Base-by-base conservation (phyloP, 2,888 invertebrate species). In the Neoaliturus tenellus region DNA sequence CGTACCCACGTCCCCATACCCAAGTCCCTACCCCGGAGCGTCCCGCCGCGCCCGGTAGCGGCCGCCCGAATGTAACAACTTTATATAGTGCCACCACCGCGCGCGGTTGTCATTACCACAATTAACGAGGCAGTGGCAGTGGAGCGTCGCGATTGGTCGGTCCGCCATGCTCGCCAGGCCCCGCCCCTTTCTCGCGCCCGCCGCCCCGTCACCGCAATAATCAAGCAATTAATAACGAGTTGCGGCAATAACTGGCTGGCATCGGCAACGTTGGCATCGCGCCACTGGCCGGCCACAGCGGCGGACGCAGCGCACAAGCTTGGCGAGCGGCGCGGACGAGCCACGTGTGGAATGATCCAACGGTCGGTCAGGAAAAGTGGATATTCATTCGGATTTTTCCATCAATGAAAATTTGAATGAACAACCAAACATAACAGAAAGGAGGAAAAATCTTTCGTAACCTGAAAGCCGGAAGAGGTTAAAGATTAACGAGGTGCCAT, bases 151-250 rank as follows among this genome's bases (percentile, higher is more conserved):
- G 23, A 75, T 75, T 75, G 75, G 75, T 28, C 75, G 75, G 75
- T n/a, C 75, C 71, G 71, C 71, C 71, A 71, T 71, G 41, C 71
- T 41, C 35, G 20, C 69, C 71, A 39, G 39, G 71, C 39, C 20
- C 71, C 71, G 71, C 75, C 75, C 75, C 3, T 23, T 23, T 28
- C 25, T n/a, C 20, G 33, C 71, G 20, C 20, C 39, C 39, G 8
- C 71, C 71, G 35, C 75, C 75, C 75, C 71, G 35, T 35, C 71
- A 28, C 41, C 8, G 75, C 75, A 75, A 75, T 75, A 75, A 44
- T 75, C 75, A 75, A 75, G 75, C 75, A 75, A 75, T 75, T 75
- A 75, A 75, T 75, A 75, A 75, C 75, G 69, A 33, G 67, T 71
- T 71, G 71, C 23, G 4, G 71, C 71, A 71, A 71, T 71, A 71